Base-by-base conservation (phyloP, 2,888 invertebrate genomes). In the Microctonus brassicae region DNA sequence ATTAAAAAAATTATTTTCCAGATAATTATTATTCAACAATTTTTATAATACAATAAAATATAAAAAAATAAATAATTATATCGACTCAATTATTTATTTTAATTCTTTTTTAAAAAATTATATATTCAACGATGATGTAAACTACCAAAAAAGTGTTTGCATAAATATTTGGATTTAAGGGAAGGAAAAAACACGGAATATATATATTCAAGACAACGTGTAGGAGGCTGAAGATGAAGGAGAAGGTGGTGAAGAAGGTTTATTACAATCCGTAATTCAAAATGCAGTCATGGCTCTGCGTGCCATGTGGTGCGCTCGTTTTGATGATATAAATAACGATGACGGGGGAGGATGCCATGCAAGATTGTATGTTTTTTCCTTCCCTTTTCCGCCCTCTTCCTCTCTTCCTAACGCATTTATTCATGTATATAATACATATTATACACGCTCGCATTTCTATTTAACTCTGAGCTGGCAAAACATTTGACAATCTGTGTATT, bases 261-360 rank as follows among this genome's bases (percentile, higher is more conserved):
- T 64, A 64, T 20, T 64, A 42, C 63, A 58, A 33, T 61, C 36
- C 58, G 65, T 69, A 61, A 67, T 63, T 70, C 71, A 33, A 36
- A 20, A 36, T 71, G 42, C 24, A 69, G 63, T 60, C 36, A 42
- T 55, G 67, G 29, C 62, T 72, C 63, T 72, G 34, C 17, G 20
- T 36, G 52, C 63, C 63, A 64, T 64, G 63, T 64, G 63, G 63
- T 34, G 47, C 60, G 33, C 33, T n/a, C 33, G 9, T 20, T 26
- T 24, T 17, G 42, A 62, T n/a, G 63, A 64, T 64, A 64, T 64
- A 64, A 64, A 64, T 64, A 64, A 64, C 63, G 47, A 47, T 64
- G 63, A 64, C 47, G 63, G 36, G 52, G 17, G 52, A 60, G 57
- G 47, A 47, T 7, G 39, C 39, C 39, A 39, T n/a, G 39, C 13